Conservation (phyloP, 2,797 vertebrate genomes). For the Leptoclinus maculatus region DNA sequence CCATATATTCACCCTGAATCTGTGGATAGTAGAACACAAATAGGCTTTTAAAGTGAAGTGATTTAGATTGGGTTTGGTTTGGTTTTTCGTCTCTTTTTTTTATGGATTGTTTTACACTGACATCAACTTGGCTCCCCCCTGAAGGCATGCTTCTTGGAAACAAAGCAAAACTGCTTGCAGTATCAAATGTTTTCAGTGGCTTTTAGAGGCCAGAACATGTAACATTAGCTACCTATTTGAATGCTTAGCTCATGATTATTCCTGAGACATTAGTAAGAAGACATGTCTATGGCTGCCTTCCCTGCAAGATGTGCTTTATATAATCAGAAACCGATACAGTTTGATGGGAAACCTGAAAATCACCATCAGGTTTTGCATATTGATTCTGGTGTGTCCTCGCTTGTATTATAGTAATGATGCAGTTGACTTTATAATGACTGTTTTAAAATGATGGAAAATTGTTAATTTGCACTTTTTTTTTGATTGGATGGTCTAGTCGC, state of each 20-base stretch:
- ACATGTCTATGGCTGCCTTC: constrained; percentile 37
- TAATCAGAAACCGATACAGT: constrained; percentile 60
- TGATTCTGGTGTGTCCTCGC: constrained; percentile 53
- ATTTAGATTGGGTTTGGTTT: constrained; percentile 62
- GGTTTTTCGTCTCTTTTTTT: constrained; percentile 68
- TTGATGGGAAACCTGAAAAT: constrained; percentile 54
- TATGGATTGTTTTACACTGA: constrained; percentile 79
- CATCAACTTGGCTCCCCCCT: constrained; percentile 74
- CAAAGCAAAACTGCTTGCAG: constrained; percentile 70
- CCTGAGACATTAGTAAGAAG: constrained; percentile 60
- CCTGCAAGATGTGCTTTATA: constrained; percentile 40
- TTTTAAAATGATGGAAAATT: constrained; percentile 77
- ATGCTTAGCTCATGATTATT: constrained; percentile 68
- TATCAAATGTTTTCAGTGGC: constrained; percentile 73
- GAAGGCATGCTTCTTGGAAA: constrained; percentile 69
- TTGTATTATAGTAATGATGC: constrained; percentile 62
- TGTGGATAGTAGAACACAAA: constrained; percentile 72
- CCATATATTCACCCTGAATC: constrained; percentile 72
- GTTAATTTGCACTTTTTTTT: constrained; percentile 76
- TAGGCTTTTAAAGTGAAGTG: constrained; percentile 76
- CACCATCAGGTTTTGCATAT: constrained; percentile 59
- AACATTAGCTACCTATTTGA: constrained; percentile 79
- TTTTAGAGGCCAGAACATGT: constrained; percentile 73
- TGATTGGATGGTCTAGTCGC: constrained; percentile 63
- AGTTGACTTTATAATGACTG: constrained; percentile 66